A percentile compares a stretch with the other conserved stretches of the same genome.
Conservation (phyloP, 2,888 invertebrate species). For the Poecilobothrus nobilitatus region DNA sequence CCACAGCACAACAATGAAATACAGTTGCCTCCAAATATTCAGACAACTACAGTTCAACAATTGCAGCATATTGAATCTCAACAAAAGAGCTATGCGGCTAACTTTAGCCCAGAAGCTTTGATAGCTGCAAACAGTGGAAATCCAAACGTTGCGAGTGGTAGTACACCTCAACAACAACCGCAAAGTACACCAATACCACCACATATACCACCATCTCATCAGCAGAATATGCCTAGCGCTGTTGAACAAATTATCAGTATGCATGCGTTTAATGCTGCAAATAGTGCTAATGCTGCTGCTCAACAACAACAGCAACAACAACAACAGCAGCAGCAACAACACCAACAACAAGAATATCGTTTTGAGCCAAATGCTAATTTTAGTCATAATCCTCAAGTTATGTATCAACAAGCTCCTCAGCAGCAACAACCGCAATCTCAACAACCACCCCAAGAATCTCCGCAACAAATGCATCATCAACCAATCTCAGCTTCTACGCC, state of each 20-base stretch:
- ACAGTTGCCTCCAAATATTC: conserved; percentile 4
- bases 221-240: conserved; percentile 26
- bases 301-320: conserved; percentile 32
- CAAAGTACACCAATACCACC: conserved; percentile 15
- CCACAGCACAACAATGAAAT: conserved; percentile 16
- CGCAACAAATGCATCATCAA: conserved; percentile 22
- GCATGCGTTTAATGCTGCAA: conserved; percentile 16
- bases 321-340: conserved; percentile 38
- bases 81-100: conserved; percentile 10
- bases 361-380: conserved; percentile 28
- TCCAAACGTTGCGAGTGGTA: neutral
- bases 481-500: conserved; percentile 20
- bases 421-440: conserved; percentile 24
- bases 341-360: conserved; percentile 35
- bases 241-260: conserved; percentile 18
- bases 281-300: neutral
- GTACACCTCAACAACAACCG: neutral
- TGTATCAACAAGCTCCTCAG: conserved; percentile 31
- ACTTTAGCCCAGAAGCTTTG: neutral
- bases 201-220: conserved; percentile 22
- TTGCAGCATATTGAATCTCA: conserved; percentile 18
- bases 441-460: conserved; percentile 22
- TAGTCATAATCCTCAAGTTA: conserved; percentile 26
- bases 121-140: neutral
- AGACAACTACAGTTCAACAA: conserved; percentile 14